A percentile compares a stretch with the other conserved stretches of the same genome.
Conservation (phyloP, 2,113 vertebrate species). For the Oreocharis arfaki region DNA sequence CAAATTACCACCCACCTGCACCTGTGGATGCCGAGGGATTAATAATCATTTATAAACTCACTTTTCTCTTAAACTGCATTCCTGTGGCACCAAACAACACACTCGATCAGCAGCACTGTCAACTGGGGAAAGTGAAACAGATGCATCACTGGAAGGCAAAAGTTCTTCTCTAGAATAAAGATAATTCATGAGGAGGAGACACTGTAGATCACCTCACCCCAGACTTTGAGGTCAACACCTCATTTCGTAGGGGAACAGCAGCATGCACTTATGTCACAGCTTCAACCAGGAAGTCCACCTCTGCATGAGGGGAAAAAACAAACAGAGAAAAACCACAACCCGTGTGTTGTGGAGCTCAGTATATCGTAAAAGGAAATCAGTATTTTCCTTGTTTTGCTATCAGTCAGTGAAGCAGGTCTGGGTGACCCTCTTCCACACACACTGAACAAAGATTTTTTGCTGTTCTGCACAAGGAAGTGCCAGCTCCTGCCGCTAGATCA, state of each 20-base stretch:
- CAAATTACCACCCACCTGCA: slow-evolving; percentile 2
- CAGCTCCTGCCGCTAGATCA: neutral
- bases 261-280: neutral
- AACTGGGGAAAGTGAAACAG: neutral
- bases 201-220: neutral
- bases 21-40: neutral
- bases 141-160: neutral
- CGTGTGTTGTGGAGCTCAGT: neutral
- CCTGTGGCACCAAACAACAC: neutral
- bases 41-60: neutral
- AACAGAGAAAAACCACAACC: neutral
- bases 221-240: neutral
- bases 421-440: neutral
- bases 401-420: neutral
- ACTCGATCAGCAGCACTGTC: neutral
- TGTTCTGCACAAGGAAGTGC: neutral
- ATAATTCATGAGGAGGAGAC: neutral
- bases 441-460: neutral
- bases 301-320: neutral
- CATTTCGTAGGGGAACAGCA: neutral
- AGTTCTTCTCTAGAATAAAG: neutral
- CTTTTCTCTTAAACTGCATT: neutral
- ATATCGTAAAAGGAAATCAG: neutral
- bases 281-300: neutral
- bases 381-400: neutral